These are phyloP conservation scores for Scarus forsteni DNA, from an alignment of 2,797 vertebrate genomes.

Conservation along the genomic window DNA sequence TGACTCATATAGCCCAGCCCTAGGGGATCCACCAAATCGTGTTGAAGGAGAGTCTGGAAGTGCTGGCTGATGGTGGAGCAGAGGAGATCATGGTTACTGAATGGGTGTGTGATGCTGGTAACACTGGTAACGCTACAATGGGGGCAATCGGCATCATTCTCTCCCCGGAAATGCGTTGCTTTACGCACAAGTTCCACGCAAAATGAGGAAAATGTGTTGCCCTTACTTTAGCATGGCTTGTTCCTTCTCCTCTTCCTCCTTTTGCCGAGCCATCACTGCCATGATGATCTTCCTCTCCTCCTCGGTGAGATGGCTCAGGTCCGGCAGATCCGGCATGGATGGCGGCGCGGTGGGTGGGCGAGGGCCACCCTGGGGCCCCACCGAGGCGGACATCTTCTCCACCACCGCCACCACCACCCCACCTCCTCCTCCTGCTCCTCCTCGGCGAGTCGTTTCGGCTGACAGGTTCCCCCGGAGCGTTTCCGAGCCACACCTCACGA, in stretches of 20 bases:
- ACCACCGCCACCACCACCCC: slow-evolving; percentile 59
- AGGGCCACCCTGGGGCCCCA: slow-evolving; percentile 94
- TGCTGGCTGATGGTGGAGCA: slow-evolving; percentile 10
- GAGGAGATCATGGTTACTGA: slow-evolving; percentile 12
- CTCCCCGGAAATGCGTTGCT: slow-evolving; percentile 8
- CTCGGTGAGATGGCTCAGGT: slow-evolving; percentile 99
- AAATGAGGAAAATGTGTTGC: slow-evolving; percentile 32
- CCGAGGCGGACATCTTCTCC: slow-evolving; percentile 93
- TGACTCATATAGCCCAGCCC: no score
- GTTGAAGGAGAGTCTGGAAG: not conserved
- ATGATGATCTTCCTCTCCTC: slow-evolving; percentile 98
- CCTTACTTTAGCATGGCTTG: slow-evolving; percentile 99
- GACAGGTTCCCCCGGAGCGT: slow-evolving; percentile 79
- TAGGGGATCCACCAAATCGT: not conserved
- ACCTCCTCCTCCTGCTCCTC: slow-evolving; percentile 60
- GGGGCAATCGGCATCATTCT: slow-evolving; percentile 30
- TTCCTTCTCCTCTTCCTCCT: slow-evolving; percentile 98
- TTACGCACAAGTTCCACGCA: slow-evolving; percentile 35
- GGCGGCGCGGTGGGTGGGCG: slow-evolving; percentile 94
- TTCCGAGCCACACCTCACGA: slow-evolving; percentile 85
- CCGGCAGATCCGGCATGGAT: slow-evolving; percentile 94
- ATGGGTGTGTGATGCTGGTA: slow-evolving; percentile 26
- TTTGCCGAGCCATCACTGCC: slow-evolving; percentile 98
- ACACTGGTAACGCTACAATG: slow-evolving; percentile 19
- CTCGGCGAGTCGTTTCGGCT: slow-evolving; percentile 87